Evolutionary conservation across 2,888 invertebrate genomes (phyloP).

Genomic region (Euphydryas editha): DNA sequence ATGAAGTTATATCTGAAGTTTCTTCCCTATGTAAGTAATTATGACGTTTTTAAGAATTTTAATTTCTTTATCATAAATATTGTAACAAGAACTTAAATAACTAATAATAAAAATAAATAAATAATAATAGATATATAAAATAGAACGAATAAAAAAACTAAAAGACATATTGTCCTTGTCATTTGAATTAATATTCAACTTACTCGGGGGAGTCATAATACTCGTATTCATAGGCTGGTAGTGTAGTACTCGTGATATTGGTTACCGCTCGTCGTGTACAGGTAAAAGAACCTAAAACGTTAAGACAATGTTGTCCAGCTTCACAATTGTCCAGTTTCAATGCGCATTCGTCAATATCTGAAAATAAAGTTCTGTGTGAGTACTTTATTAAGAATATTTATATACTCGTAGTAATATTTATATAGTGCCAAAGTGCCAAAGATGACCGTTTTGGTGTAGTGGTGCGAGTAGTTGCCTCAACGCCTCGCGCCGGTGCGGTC

Average conservation of each 20-base stretch:
- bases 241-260: slow-evolving; percentile 48
- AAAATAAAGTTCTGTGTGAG: background rate
- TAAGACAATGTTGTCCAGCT: slow-evolving; percentile 89
- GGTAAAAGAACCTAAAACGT: slow-evolving; percentile 94
- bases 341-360: slow-evolving; percentile 88
- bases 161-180: background rate
- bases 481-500: no score
- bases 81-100: no score
- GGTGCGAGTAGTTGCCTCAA: no score
- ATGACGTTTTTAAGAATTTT: background rate
- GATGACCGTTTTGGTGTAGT: no score
- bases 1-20: slow-evolving; percentile 12
- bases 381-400: background rate
- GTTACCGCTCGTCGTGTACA: slow-evolving; percentile 83
- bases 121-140: no score
- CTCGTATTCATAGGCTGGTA: slow-evolving; percentile 58
- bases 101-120: no score
- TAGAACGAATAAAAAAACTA: background rate
- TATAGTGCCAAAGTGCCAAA: no score
- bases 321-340: slow-evolving; percentile 74
- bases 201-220: slow-evolving; percentile 71
- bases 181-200: slow-evolving; percentile 43
- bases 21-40: slow-evolving; percentile 25
- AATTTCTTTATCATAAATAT: no score
- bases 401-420: background rate